These are phyloP conservation scores for Sebastolobus altivelis DNA, from an alignment of 2,797 vertebrate species.

Conservation along the genomic window DNA sequence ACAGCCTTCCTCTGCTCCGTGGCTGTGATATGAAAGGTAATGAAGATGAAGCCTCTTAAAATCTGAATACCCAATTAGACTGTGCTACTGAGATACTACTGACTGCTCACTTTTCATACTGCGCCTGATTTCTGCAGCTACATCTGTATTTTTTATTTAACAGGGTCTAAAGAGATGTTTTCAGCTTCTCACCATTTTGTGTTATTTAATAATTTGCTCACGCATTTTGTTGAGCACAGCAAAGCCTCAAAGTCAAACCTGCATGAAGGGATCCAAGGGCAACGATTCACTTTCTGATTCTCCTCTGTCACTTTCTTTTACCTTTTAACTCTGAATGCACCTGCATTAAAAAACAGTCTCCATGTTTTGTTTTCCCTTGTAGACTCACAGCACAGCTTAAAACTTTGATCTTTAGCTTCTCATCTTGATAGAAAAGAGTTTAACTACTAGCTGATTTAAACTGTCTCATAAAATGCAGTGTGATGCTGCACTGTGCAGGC, in stretches of 20 bases:
- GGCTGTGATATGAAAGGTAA: slow-evolving; percentile 38
- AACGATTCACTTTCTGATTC: not conserved
- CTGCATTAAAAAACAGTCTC: not conserved
- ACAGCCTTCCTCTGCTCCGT: not conserved
- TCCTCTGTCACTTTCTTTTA: not conserved
- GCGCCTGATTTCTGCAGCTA: slow-evolving; percentile 23
- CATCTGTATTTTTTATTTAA: slow-evolving; percentile 9
- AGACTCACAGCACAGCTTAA: not conserved
- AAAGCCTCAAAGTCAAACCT: slow-evolving; percentile 25
- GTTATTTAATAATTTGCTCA: slow-evolving; percentile 1
- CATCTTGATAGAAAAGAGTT: not conserved
- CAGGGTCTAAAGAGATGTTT: not conserved
- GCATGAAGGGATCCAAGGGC: slow-evolving; percentile 9
- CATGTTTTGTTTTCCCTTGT: not conserved
- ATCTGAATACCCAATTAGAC: slow-evolving; percentile 60
- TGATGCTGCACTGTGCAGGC: slow-evolving; percentile 5
- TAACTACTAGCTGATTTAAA: not conserved
- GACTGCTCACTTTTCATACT: slow-evolving; percentile 37
- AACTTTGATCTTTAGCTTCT: slow-evolving; percentile 13
- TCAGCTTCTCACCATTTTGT: not conserved
- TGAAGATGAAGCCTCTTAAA: slow-evolving; percentile 52
- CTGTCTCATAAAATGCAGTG: not conserved
- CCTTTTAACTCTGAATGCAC: not conserved
- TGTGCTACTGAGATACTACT: slow-evolving; percentile 5
- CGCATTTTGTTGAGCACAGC: not conserved